These are phyloP conservation scores for Ormia ochracea DNA, from an alignment of 2,888 invertebrate species.

Conservation along the genomic window DNA sequence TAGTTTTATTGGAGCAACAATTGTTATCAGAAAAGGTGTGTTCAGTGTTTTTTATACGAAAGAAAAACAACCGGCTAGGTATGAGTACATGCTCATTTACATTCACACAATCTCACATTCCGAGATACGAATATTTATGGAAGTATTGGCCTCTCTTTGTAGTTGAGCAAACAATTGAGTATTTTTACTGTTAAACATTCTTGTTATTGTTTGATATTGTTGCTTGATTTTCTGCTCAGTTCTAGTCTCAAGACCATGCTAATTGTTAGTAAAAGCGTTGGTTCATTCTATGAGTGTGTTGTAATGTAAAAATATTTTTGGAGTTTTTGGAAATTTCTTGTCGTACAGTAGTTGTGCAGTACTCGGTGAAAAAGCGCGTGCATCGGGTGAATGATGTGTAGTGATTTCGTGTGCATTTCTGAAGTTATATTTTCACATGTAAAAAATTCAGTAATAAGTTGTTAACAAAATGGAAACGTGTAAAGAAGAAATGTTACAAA, in stretches of 20 bases:
- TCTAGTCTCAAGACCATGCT: constrained; percentile 17
- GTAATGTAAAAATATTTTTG: neutral
- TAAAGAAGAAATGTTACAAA: too few relatives aligned
- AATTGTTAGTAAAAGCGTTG: constrained; percentile 32
- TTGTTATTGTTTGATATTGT: neutral
- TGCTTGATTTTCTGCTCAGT: constrained; percentile 2
- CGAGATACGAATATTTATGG: neutral
- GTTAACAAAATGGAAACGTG: too few relatives aligned
- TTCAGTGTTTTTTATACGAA: neutral
- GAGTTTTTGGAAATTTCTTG: constrained; percentile 47
- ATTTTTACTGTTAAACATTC: constrained; percentile 13
- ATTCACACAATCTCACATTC: neutral
- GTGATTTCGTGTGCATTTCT: neutral
- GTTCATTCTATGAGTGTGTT: constrained; percentile 24
- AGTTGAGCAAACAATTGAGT: neutral
- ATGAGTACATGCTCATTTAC: neutral
- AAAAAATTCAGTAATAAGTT: constrained; percentile 29
- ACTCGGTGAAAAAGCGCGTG: constrained; percentile 69
- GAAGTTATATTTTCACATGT: neutral
- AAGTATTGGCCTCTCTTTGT: neutral
- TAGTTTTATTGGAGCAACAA: constrained; percentile 18
- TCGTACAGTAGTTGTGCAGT: constrained; percentile 66
- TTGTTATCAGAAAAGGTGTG: neutral
- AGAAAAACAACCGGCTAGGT: constrained; percentile 37
- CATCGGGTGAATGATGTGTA: constrained; percentile 65